Evolutionary conservation across 1,140 invertebrate genomes (phyloP), one percentile per base, ranked within the genome.

Genomic region (Papilio xuthus): DNA sequence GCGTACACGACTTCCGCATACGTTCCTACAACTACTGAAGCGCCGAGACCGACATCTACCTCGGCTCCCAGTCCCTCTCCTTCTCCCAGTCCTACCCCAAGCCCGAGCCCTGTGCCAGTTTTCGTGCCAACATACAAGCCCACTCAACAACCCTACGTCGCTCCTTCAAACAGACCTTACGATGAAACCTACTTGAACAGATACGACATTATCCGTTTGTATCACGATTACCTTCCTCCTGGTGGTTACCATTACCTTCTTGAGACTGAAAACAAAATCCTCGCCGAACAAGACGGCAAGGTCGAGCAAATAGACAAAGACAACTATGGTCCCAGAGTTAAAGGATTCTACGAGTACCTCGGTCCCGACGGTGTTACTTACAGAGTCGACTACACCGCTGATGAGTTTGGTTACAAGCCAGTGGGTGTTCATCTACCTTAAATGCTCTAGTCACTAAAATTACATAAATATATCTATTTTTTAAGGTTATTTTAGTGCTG

Each of bases 121-220:
- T 67, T 67, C 26, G 60, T 67, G 26, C 26, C 60, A 28, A 89
- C 92, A 78, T 88, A 88, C 78, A 84, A 89, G 47, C 72, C 72
- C 47, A 47, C 47, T 12, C 44, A 44, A 53, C 42, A 50, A 32
- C 13, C 26, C 4, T n/a, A 23, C 13, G 15, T n/a, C 23, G 18
- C n/a, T 32, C 23, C 72, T 18, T 12, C 47, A 15, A 32, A 32
- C 44, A 32, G 28, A 28, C 8, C 42, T 50, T 32, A 75, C 9
- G 26, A 75, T 9, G 72, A 47, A 56, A 56, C 15, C 18, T 75
- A 75, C 44, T 75, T 53, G 42, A 53, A 47, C 15, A 75, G 32
- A 75, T 75, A 75, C 50, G 72, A 32, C 28, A 75, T 75, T n/a
- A 53, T 75, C 7, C 72, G 72, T 75, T 53, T 75, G 44, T 44